Evolutionary conservation across 2,888 invertebrate species (phyloP).

Genomic region (Mycalesis mineus): DNA sequence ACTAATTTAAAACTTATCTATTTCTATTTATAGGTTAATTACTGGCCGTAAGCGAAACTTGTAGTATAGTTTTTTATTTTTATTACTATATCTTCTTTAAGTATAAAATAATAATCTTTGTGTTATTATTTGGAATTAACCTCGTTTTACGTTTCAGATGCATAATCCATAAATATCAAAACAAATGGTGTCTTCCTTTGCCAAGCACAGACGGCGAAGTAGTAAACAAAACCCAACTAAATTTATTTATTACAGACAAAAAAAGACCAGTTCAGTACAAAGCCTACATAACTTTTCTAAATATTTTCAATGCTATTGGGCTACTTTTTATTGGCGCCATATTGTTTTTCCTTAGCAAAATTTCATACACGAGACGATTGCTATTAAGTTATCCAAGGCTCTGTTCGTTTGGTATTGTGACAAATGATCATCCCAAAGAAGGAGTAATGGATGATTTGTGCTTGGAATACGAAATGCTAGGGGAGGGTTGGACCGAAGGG

Average conservation of each 20-base stretch:
- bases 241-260: constrained; percentile 81
- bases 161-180: constrained; percentile 72
- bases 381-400: constrained; percentile 57
- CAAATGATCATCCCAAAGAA: constrained; percentile 81
- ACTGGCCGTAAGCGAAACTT: not conserved
- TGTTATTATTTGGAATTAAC: no score
- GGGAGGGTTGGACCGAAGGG: constrained; percentile 85
- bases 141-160: constrained; percentile 14
- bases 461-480: constrained; percentile 85
- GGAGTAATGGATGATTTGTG: constrained; percentile 78
- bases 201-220: constrained; percentile 90
- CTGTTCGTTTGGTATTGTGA: constrained; percentile 85
- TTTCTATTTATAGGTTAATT: no score
- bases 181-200: constrained; percentile 85
- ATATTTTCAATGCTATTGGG: constrained; percentile 64
- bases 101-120: no score
- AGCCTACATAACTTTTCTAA: constrained; percentile 81
- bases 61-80: not conserved
- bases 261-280: constrained; percentile 87
- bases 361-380: constrained; percentile 39
- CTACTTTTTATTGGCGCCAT: constrained; percentile 70
- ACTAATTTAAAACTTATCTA: not conserved
- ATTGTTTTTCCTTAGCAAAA: constrained; percentile 39
- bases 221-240: constrained; percentile 86
- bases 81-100: no score